Evolutionary conservation across 2,888 invertebrate species (phyloP).

Genomic region (Gonocerus acuteangulatus): DNA sequence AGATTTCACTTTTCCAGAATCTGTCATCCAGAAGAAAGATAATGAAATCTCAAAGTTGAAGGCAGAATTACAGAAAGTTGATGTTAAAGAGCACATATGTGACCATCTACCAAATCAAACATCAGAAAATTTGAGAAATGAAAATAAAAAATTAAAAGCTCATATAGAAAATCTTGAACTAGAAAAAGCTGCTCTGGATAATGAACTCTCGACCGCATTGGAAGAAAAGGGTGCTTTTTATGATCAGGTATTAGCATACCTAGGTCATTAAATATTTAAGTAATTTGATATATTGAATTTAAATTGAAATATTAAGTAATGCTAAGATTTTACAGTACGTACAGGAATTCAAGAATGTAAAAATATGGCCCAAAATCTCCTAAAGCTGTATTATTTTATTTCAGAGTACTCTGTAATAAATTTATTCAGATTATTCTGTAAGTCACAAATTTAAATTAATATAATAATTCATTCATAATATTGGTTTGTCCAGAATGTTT

Average conservation of each 20-base stretch:
- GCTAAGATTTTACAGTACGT: too few species aligned
- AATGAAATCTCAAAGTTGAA: neutral
- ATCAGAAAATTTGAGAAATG: neutral
- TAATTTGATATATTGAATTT: neutral
- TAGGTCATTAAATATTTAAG: neutral
- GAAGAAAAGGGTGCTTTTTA: slow-evolving; percentile 1
- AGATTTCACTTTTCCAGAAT: too few species aligned
- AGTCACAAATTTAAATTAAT: too few species aligned
- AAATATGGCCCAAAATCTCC: too few species aligned
- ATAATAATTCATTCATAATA: too few species aligned
- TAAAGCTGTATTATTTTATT: too few species aligned
- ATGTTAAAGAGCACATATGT: neutral
- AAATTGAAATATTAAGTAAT: too few species aligned
- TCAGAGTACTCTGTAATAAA: too few species aligned
- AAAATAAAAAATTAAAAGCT: slow-evolving; percentile 12
- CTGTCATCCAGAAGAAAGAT: slow-evolving; percentile 4
- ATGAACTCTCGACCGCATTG: neutral
- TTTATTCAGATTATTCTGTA: too few species aligned
- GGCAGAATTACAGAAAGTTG: slow-evolving; percentile 4
- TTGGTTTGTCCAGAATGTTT: too few species aligned
- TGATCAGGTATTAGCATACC: slow-evolving; percentile 10
- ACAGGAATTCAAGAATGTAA: too few species aligned
- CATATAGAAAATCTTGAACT: slow-evolving; percentile 10
- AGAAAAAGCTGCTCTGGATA: neutral
- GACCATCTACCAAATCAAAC: neutral